These are phyloP conservation scores for Philereme vetulata DNA, from an alignment of 2,888 invertebrate genomes.

Conservation along the genomic window DNA sequence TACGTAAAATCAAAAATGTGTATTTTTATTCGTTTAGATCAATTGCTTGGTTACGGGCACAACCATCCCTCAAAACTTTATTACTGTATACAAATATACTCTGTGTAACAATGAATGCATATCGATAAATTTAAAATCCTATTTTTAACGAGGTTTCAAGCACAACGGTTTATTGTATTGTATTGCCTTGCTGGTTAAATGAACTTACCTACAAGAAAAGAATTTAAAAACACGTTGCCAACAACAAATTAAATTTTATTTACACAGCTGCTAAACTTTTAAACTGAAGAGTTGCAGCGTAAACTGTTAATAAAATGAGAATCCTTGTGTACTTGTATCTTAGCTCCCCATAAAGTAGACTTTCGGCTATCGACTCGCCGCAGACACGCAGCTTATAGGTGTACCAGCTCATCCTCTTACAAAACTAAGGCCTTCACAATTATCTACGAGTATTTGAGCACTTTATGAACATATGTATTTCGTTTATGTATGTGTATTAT, in stretches of 20 bases:
- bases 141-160: not conserved
- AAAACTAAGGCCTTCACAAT: not conserved
- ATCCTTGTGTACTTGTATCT: constrained; percentile 15
- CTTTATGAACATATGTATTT: too few species aligned
- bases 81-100: too few species aligned
- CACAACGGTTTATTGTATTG: not conserved
- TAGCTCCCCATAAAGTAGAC: constrained; percentile 31
- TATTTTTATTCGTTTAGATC: too few species aligned
- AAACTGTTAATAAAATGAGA: constrained; percentile 25
- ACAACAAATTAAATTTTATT: constrained; percentile 18
- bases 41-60: too few species aligned
- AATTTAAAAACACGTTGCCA: constrained; percentile 24
- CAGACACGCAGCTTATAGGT: constrained; percentile 33
- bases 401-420: not conserved
- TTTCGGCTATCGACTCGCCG: constrained; percentile 37
- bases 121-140: too few species aligned
- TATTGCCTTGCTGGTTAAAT: not conserved
- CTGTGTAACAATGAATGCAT: too few species aligned
- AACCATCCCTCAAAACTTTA: too few species aligned
- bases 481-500: too few species aligned
- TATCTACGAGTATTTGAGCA: too few species aligned
- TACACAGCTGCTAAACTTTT: constrained; percentile 25
- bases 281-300: constrained; percentile 22
- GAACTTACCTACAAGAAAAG: constrained; percentile 25
- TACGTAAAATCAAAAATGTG: too few species aligned